phyloP scores from a whole-genome alignment of 64 coral and sea anemone genomes.

The Stylophora pistillata region DNA sequence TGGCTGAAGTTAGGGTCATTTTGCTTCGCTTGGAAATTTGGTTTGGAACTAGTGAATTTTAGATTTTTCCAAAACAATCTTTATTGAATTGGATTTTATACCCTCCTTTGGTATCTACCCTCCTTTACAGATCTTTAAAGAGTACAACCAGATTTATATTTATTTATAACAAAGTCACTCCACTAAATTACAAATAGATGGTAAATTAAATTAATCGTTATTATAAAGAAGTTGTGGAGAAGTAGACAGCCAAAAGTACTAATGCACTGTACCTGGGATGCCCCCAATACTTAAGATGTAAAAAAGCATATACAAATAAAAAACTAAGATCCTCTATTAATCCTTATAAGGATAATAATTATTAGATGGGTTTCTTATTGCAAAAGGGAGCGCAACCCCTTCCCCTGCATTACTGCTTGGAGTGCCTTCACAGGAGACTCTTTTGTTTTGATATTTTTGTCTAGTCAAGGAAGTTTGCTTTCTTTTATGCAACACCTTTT shows the following conservation, averaged over 20 bases:
- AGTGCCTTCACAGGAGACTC: conserved; percentile 54
- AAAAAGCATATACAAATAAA: conserved; percentile 3
- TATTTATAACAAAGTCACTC: conserved; percentile 29
- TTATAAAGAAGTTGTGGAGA: too few species aligned
- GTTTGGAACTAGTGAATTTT: conserved; percentile 53
- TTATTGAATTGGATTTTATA: conserved; percentile 64
- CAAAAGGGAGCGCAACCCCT: conserved; percentile 49
- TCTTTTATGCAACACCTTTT: conserved; percentile 34
- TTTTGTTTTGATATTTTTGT: too few species aligned
- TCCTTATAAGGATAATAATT: conserved; percentile 57
- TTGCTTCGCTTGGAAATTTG: conserved; percentile 36
- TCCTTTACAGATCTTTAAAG: conserved; percentile 63
- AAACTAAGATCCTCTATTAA: conserved; percentile 47
- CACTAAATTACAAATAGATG: conserved; percentile 25
- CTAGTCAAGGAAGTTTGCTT: too few species aligned
- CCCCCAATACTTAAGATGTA: conserved; percentile 22
- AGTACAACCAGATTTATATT: conserved; percentile 43
- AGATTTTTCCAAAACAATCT: conserved; percentile 56
- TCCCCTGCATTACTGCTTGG: conserved; percentile 59
- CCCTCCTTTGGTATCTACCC: conserved; percentile 46
- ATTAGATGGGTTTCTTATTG: conserved; percentile 50
- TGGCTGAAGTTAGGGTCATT: conserved; percentile 47
- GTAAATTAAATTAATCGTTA: too few species aligned
- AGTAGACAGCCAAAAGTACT: too few species aligned
- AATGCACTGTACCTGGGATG: not conserved